Percentiles rank a stretch among this genome's conserved stretches.
Conservation (phyloP, 2,113 vertebrate species). For the Charadrius vociferus region DNA sequence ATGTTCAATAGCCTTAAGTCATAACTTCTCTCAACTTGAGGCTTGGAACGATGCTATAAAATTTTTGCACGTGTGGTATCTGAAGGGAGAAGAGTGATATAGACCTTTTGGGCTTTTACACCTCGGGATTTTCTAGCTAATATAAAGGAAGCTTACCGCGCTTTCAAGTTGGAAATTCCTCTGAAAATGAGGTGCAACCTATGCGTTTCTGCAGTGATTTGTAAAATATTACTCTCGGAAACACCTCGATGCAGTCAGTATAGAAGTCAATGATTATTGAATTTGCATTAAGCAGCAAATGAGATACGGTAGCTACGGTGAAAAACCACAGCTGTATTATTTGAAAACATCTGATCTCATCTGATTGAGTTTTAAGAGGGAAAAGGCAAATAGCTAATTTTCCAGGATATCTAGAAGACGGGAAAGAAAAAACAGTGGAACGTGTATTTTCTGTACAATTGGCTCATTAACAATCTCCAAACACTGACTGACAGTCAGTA, state of each 20-base stretch:
- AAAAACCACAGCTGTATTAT: not conserved
- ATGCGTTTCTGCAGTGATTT: not conserved
- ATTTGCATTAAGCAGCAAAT: not conserved
- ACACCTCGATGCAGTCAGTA: not conserved
- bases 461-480: not conserved
- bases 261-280: not conserved
- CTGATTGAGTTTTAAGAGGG: not conserved
- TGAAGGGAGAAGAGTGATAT: not conserved
- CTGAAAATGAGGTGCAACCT: not conserved
- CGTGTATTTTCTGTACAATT: not conserved
- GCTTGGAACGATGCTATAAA: constrained; percentile 40
- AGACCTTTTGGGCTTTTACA: constrained; percentile 21
- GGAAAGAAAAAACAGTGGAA: not conserved
- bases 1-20: constrained; percentile 49
- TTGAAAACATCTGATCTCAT: constrained; percentile 7
- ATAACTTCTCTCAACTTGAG: constrained; percentile 41
- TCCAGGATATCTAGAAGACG: not conserved
- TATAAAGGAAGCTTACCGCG: fast-evolving
- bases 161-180: constrained; percentile 5
- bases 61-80: constrained; percentile 17
- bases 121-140: not conserved
- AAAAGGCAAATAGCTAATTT: not conserved
- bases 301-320: not conserved
- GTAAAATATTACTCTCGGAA: not conserved
- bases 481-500: not conserved